A percentile compares a stretch with the other conserved stretches of the same genome.
These are phyloP conservation scores for Zaprionus taronus DNA, from an alignment of 1,140 invertebrate genomes.

Conservation along the genomic window DNA sequence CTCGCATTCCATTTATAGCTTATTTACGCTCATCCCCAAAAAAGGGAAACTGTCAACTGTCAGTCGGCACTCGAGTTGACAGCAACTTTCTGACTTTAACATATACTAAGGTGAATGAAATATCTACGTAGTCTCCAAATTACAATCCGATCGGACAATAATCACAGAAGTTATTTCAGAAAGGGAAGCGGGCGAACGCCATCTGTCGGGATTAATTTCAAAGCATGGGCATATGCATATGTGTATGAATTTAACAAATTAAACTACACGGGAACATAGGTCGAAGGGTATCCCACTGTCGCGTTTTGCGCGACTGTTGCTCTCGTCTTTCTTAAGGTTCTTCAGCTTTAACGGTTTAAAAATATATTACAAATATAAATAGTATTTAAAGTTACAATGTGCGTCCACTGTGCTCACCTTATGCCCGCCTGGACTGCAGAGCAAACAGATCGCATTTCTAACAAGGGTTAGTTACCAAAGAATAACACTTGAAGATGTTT, in stretches of 20 bases:
- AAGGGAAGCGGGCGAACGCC: no score
- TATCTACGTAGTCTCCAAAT: no score
- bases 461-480: conserved; percentile 67
- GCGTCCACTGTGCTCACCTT: conserved; percentile 48
- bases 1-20: conserved; percentile 65
- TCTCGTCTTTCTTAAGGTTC: neutral
- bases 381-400: neutral
- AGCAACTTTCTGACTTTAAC: conserved; percentile 13
- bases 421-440: conserved; percentile 9
- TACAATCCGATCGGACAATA: no score
- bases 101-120: no score
- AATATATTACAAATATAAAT: neutral
- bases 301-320: no score
- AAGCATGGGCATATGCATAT: no score
- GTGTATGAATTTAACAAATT: no score
- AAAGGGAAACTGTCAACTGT: conserved; percentile 78
- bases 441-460: conserved; percentile 74
- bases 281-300: no score
- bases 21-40: conserved; percentile 60
- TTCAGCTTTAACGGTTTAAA: neutral
- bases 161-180: no score
- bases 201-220: no score
- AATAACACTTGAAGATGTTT: conserved; percentile 72
- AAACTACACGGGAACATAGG: no score
- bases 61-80: conserved; percentile 53